A percentile compares a stretch with the other conserved stretches of the same genome.
Evolutionary conservation across 2,797 vertebrate genomes (phyloP).

Genomic region (Lithobates pipiens): DNA sequence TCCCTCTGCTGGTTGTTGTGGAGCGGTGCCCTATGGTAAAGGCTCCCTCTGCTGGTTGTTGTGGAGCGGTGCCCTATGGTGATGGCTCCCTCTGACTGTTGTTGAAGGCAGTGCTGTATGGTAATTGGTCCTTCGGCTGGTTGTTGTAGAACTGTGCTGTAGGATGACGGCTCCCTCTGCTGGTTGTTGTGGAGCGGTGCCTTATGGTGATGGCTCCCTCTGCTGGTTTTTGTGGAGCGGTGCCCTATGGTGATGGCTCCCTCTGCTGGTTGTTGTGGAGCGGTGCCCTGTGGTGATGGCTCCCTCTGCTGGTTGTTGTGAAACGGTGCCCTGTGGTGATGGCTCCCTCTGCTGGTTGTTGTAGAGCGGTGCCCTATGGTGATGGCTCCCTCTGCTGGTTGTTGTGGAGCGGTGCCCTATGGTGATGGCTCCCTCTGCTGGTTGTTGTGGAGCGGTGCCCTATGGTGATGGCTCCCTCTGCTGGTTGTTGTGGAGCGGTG

Average conservation of each 20-base stretch:
- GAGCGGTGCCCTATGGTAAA: neutral
- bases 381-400: too few species aligned
- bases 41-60: neutral
- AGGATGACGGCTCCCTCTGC: conserved; percentile 10
- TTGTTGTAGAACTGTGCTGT: neutral
- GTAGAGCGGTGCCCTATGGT: too few species aligned
- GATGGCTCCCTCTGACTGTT: conserved; percentile 3
- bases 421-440: too few species aligned
- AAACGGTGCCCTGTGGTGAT: too few species aligned
- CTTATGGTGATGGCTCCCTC: neutral
- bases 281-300: neutral
- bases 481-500: too few species aligned
- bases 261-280: neutral
- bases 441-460: too few species aligned
- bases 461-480: neutral
- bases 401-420: too few species aligned
- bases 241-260: neutral
- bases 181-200: neutral
- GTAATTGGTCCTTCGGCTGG: too few species aligned
- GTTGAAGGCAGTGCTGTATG: neutral
- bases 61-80: neutral
- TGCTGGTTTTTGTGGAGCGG: neutral
- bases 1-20: conserved; percentile 5
- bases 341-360: too few species aligned
- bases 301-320: too few species aligned